These are phyloP conservation scores for Pterocles gutturalis DNA, from an alignment of 2,113 vertebrate genomes.

Conservation along the genomic window DNA sequence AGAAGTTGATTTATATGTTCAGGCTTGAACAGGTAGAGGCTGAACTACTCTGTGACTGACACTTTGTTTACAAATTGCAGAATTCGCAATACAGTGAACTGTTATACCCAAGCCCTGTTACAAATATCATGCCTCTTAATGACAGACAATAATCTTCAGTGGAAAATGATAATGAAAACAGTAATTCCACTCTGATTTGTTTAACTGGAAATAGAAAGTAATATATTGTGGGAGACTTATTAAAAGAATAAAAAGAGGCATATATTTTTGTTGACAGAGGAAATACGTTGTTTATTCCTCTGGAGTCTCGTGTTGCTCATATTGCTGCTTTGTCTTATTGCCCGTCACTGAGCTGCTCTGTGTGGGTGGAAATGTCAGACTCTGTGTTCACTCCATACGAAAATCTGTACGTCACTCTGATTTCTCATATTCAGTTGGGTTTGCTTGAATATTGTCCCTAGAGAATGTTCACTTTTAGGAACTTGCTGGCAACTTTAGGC, in stretches of 20 bases:
- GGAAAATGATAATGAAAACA: background rate
- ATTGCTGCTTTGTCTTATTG: slow-evolving; percentile 35
- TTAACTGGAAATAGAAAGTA: background rate
- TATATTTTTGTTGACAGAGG: slow-evolving; percentile 35
- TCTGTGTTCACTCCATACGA: background rate
- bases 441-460: slow-evolving; percentile 8
- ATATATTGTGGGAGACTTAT: background rate
- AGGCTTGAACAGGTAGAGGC: background rate
- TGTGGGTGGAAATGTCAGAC: slow-evolving; percentile 47
- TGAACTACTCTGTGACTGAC: background rate
- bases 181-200: background rate
- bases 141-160: background rate
- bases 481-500: background rate
- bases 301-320: slow-evolving; percentile 22
- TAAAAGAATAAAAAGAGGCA: slow-evolving; percentile 6
- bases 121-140: background rate
- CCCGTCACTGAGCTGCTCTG: slow-evolving; percentile 26
- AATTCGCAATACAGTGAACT: background rate
- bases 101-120: background rate
- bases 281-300: slow-evolving; percentile 34
- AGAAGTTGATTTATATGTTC: background rate
- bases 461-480: background rate
- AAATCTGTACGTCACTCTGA: background rate
- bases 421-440: background rate
- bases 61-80: slow-evolving; percentile 2